These are phyloP conservation scores for Blennius ocellaris DNA, from an alignment of 2,113 vertebrate species.

Conservation along the genomic window DNA sequence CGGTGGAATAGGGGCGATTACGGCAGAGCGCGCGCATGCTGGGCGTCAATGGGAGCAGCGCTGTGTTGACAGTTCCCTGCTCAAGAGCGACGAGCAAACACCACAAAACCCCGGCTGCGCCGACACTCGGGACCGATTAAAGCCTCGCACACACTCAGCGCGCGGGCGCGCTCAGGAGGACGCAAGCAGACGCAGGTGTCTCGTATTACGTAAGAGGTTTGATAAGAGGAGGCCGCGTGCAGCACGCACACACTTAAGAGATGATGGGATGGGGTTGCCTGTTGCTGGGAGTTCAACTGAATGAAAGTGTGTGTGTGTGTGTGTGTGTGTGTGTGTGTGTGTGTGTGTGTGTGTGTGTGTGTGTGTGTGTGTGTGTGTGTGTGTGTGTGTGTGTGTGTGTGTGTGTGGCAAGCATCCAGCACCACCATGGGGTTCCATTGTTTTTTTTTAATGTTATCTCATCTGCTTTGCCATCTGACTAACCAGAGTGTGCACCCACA, in stretches of 20 bases:
- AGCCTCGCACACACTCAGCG: conserved; percentile 27
- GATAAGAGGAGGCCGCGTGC: conserved; percentile 43
- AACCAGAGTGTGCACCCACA: conserved; percentile 32
- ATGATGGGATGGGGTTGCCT: conserved; percentile 30
- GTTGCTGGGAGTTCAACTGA: conserved; percentile 38
- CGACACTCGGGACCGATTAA: conserved; percentile 59
- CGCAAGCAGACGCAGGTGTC: conserved; percentile 39
- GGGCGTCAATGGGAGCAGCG: conserved; percentile 66
- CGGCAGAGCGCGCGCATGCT: conserved; percentile 56
- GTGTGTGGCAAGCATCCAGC: conserved; percentile 62
- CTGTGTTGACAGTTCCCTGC: conserved; percentile 78
- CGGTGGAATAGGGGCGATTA: conserved; percentile 54
- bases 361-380: conserved; percentile 32
- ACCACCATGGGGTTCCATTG: conserved; percentile 69
- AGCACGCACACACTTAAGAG: conserved; percentile 26
- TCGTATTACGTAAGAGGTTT: conserved; percentile 53
- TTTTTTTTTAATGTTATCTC: conserved; percentile 70
- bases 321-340: conserved; percentile 34
- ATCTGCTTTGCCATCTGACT: conserved; percentile 72
- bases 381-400: conserved; percentile 11
- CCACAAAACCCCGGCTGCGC: conserved; percentile 41
- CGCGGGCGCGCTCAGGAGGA: neutral
- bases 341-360: conserved; percentile 26
- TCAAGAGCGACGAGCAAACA: conserved; percentile 74
- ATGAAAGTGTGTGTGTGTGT: conserved; percentile 55